phyloP scores from a whole-genome alignment of 2,113 vertebrate species.

The Ginglymostoma cirratum region DNA sequence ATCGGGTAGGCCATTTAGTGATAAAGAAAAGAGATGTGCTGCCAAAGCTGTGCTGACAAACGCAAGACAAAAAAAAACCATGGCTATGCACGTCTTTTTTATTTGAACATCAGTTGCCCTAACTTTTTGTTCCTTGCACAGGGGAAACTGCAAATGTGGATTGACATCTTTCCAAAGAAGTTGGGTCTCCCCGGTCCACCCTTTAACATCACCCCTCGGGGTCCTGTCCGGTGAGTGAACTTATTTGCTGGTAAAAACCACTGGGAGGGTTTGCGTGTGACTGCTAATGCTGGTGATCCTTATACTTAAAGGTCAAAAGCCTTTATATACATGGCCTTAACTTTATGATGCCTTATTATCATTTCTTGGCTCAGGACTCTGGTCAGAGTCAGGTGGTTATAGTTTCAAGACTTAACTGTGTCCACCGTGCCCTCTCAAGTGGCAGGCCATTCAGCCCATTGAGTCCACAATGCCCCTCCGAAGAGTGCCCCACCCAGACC shows the following conservation, averaged over 20 bases:
- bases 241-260: not conserved
- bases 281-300: not conserved
- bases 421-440: no score
- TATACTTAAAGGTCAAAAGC: not conserved
- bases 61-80: not conserved
- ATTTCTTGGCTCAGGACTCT: not conserved
- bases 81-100: not conserved
- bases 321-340: not conserved
- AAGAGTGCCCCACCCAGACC: no score
- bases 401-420: not conserved
- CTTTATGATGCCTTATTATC: not conserved
- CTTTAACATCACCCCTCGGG: conserved; percentile 51
- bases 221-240: conserved; percentile 51
- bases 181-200: conserved; percentile 53
- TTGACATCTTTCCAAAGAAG: conserved; percentile 58
- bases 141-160: conserved; percentile 68
- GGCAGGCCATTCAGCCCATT: no score
- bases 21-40: no score
- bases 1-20: no score
- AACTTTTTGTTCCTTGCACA: not conserved
- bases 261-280: not conserved
- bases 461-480: no score
- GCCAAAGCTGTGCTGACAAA: no score
- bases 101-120: not conserved
- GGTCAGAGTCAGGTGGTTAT: not conserved